A percentile compares a stretch with the other conserved stretches of the same genome.
These are phyloP conservation scores for Polypterus bichir DNA, from an alignment of 2,113 vertebrate species.

Conservation along the genomic window DNA sequence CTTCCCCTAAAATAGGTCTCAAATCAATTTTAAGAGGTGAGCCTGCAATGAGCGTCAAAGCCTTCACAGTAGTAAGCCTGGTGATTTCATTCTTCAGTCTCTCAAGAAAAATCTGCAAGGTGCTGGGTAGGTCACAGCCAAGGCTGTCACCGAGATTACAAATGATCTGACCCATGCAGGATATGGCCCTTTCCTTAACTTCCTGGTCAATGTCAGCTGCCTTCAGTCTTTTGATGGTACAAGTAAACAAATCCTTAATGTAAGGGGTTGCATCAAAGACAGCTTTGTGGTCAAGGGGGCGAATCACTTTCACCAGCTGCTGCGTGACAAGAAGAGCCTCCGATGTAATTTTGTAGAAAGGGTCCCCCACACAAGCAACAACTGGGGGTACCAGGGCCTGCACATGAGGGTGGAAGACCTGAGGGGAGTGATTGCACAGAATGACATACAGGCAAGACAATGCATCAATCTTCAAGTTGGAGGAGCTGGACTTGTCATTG, in stretches of 20 bases:
- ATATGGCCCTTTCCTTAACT: constrained; percentile 94
- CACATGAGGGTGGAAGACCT: constrained; percentile 92
- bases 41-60: constrained; percentile 87
- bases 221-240: constrained; percentile 88
- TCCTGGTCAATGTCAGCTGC: constrained; percentile 98
- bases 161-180: constrained; percentile 97
- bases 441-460: constrained; percentile 90
- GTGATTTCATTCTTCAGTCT: constrained; percentile 97
- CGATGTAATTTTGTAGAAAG: constrained; percentile 97
- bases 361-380: constrained; percentile 92
- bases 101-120: constrained; percentile 90
- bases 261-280: constrained; percentile 88
- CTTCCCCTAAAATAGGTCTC: constrained; percentile 80
- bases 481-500: constrained; percentile 96
- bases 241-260: constrained; percentile 87
- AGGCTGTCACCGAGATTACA: constrained; percentile 91
- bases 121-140: constrained; percentile 79
- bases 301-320: constrained; percentile 92
- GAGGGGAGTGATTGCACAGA: constrained; percentile 88
- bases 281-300: constrained; percentile 74
- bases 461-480: constrained; percentile 95
- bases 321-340: constrained; percentile 94
- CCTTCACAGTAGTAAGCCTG: constrained; percentile 83
- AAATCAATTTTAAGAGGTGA: constrained; percentile 89
- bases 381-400: constrained; percentile 87